Evolutionary conservation across 2,113 vertebrate species (phyloP), one percentile per base, ranked within the genome.

Genomic region (Telmatochromis sp.): DNA sequence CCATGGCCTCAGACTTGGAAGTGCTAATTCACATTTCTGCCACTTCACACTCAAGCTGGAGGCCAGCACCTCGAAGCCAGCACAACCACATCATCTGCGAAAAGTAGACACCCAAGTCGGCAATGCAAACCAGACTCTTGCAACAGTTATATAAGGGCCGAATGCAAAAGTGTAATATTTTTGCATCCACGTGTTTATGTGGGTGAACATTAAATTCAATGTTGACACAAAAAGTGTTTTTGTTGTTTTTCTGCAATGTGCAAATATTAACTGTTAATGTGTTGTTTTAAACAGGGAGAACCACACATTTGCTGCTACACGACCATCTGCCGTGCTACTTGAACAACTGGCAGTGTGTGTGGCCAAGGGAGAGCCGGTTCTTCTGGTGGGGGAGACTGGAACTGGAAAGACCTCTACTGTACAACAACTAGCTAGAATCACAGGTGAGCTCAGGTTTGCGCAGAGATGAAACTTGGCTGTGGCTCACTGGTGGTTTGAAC

Each of bases 401-500:
- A 99, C 98, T 2, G 99, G 99, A 35, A 99, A 99, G 96, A 99
- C 99, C 1, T 99, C 98, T 23, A 96, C 98, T 2, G 97, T 99
- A 6, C 98, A 99, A 84, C 97, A 99, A 84, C 97, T 99, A 90
- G 97, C 98, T 84, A 95, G 95, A 40, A 85, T 99, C 82, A 97
- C 98, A 96, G 98, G 99, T 87, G 60, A 81, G 70, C 13, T 5
- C 51, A 15, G 14, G 5, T n/a, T 33, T 51, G 11, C 7, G 17
- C 31, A 19, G 1, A 26, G 42, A 65, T 26, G 6, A 45, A 19
- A 40, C 65, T 70, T 28, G 23, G 14, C 65, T 28, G 12, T 42
- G 45, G n/a, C 19, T 82, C 37, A 33, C 33, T 21, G 42, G 54
- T 63, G 73, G 17, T 78, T 78, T 58, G n/a, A 78, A 45, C 9